Base-by-base conservation (phyloP, 2,888 invertebrate genomes). In the Monochamus alternatus region DNA sequence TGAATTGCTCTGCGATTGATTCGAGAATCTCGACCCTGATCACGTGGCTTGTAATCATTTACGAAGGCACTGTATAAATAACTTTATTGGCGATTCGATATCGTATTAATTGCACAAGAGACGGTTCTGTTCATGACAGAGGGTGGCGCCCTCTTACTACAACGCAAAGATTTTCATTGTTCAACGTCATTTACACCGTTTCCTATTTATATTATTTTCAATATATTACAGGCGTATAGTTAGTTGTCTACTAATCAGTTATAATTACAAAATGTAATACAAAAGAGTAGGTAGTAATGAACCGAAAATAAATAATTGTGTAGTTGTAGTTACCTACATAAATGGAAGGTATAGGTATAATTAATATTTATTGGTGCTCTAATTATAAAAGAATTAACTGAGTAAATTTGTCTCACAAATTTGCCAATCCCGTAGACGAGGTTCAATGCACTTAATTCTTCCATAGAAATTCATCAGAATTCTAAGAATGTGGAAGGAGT, bases 161-260 rank as follows among this genome's bases (percentile, higher is more conserved):
- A 38, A 38, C 7, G 5, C 38, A 38, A 38, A 38, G 38, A 38
- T 38, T 38, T 38, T 38, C 38, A 38, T 38, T 38, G 7, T 38
- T 38, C 5, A 5, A 38, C 38, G 5, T 38, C 38, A 38, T 38
- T 38, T 38, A 38, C 38, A 38, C 7, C 2, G 38, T 38, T 38
- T 7, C 4, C 5, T 38, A 38, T 38, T 14, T 47, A 44, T 44
- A 38, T 10, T 44, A 22, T 60, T 30, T 44, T 59, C 14, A 38
- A 32, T 58, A 9, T 5, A 30, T n/a, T 32, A 30, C 2, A 14
- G 44, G 51, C 12, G 69, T 69, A 69, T 69, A 60, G 59, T 69
- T 69, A 69, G 69, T 69, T 60, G 69, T 69, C 69, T 69, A 69
- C 60, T n/a, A 47, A 55, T n/a, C 30, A 44, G 60, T 44, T 31